Evolutionary conservation across 2,888 invertebrate genomes (phyloP).

Genomic region (Harpagoxenus sublaevis): DNA sequence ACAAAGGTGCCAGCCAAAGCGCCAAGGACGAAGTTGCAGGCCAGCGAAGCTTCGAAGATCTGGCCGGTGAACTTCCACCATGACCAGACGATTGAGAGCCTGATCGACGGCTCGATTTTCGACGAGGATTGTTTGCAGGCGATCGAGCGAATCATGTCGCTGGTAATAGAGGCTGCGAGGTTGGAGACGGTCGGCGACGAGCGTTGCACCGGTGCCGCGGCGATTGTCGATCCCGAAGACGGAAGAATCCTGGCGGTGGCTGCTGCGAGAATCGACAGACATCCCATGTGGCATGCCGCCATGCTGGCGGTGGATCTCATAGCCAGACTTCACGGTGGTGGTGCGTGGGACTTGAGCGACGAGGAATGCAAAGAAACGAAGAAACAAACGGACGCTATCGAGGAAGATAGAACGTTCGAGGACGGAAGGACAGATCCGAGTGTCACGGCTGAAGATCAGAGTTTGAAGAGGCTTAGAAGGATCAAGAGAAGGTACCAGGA

Average conservation of each 20-base stretch:
- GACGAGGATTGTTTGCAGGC: conserved; percentile 86
- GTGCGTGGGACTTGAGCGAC: conserved; percentile 88
- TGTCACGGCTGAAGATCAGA: not conserved
- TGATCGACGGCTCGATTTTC: conserved; percentile 89
- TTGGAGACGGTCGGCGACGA: conserved; percentile 75
- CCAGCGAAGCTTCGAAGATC: conserved; percentile 87
- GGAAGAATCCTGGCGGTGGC: conserved; percentile 90
- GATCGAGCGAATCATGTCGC: conserved; percentile 89
- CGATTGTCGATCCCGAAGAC: conserved; percentile 92
- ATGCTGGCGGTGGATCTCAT: conserved; percentile 96
- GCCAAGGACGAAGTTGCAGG: conserved; percentile 91
- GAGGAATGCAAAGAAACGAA: not conserved
- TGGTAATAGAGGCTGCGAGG: conserved; percentile 88
- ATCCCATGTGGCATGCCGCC: conserved; percentile 93
- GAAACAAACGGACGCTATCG: not conserved
- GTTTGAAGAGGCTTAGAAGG: not conserved
- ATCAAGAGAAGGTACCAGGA: conserved; percentile 76
- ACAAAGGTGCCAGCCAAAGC: conserved; percentile 88
- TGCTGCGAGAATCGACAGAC: conserved; percentile 87
- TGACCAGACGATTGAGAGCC: conserved; percentile 90
- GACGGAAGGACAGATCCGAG: not conserved
- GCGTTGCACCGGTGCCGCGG: conserved; percentile 86
- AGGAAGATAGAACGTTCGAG: not conserved
- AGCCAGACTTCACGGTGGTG: conserved; percentile 93
- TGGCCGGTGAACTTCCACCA: conserved; percentile 97